Percentiles rank a stretch among this genome's conserved stretches.
Evolutionary conservation across 2,888 invertebrate species (phyloP).

Genomic region (Melanchra persicariae): DNA sequence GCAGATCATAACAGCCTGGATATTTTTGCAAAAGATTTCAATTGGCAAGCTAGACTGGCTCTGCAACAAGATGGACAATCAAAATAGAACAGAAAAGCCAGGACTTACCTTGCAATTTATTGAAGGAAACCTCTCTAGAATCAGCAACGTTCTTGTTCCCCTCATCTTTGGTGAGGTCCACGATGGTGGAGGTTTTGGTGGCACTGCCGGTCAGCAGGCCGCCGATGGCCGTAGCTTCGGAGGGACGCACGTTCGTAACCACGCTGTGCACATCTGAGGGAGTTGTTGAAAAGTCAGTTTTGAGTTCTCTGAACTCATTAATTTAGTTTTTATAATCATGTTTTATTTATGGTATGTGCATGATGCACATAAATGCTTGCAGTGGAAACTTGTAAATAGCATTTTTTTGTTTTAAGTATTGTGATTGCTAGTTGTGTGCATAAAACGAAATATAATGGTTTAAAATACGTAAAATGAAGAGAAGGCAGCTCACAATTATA

Average conservation of each 20-base stretch:
- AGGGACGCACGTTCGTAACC: constrained; percentile 91
- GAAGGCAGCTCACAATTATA: too few species aligned
- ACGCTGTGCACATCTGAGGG: constrained; percentile 87
- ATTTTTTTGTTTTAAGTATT: too few species aligned
- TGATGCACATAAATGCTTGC: too few species aligned
- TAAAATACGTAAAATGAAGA: too few species aligned
- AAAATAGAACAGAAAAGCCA: neutral
- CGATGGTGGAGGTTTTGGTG: constrained; percentile 89
- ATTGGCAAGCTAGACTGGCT: too few species aligned
- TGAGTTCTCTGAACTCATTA: neutral
- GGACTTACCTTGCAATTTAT: constrained; percentile 92
- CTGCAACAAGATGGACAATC: neutral
- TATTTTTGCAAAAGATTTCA: too few species aligned
- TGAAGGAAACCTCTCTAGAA: constrained; percentile 94
- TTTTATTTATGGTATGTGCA: too few species aligned
- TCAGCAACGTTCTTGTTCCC: constrained; percentile 91
- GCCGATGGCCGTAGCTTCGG: constrained; percentile 93
- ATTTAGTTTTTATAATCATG: too few species aligned
- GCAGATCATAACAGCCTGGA: too few species aligned
- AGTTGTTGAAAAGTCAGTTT: neutral
- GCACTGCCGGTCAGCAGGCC: constrained; percentile 92
- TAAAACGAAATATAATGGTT: too few species aligned
- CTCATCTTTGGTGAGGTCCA: constrained; percentile 92
- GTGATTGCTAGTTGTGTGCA: too few species aligned
- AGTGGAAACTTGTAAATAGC: too few species aligned